Evolutionary conservation across 2,113 vertebrate genomes (phyloP), one percentile per base, ranked within the genome.

Genomic region (Spheniscus mendiculus): DNA sequence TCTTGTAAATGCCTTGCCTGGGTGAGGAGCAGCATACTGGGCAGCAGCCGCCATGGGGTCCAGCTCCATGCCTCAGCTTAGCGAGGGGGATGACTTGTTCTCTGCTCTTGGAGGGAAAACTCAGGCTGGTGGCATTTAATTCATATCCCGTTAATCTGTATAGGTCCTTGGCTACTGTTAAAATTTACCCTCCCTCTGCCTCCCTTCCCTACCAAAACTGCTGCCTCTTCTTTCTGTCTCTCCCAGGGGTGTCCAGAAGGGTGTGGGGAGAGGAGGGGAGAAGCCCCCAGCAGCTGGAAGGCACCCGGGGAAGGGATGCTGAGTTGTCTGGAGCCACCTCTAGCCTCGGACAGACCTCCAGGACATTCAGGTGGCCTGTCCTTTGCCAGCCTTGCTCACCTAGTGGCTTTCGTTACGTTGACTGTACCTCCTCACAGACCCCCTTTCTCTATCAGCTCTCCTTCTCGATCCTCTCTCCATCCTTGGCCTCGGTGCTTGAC

Each of bases 11-110:
- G 44, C 56, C 26, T 14, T 9, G 3, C 14, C 49, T 87, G 62
- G 12, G 19, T 50, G 49, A 83, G 59, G 32, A 85, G 67, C n/a
- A 76, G 23, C 17, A 15, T 21, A 50, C 9, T 44, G 42, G 11
- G 20, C 32, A 61, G 50, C 53, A 81, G 16, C 42, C 5, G 4
- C 45, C 0, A 0, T 1, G 2, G 29, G 49, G 13, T 73, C n/a
- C 32, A 74, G 52, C 72, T 87, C 69, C 13, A 1, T 55, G 56
- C 52, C 42, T 90, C 66, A 70, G 44, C 50, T 61, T 76, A 55
- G 18, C 0, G 0, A 89, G 58, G 23, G 22, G 27, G 7, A 25
- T 78, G 58, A 50, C 8, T 49, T 49, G 25, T 61, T 82, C 38
- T 74, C 36, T 3, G 1, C 44, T 47, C 50, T 56, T 56, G 36